Conservation (phyloP, 2,888 invertebrate genomes). For the Andrena dorsata region DNA sequence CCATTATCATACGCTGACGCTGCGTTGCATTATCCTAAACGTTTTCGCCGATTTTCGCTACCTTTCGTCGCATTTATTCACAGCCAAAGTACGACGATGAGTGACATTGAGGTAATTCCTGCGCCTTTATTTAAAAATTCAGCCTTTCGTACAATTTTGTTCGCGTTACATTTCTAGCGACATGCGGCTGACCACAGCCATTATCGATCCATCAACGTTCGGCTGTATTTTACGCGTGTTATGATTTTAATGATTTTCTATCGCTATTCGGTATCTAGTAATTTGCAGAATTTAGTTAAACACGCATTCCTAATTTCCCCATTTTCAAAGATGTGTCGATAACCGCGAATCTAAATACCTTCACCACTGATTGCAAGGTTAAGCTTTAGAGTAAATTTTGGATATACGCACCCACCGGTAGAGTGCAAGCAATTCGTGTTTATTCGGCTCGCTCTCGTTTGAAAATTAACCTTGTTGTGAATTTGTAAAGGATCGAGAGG, state of each 20-base stretch:
- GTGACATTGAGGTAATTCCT: conserved; percentile 79
- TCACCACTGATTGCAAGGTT: conserved; percentile 35
- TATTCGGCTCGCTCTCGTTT: not conserved
- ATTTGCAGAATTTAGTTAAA: not conserved
- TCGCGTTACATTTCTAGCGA: conserved; percentile 23
- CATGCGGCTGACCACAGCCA: conserved; percentile 66
- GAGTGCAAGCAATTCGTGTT: not conserved
- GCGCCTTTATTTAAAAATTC: not conserved
- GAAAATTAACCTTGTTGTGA: not conserved
- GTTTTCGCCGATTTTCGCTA: conserved; percentile 15
- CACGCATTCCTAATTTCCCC: not conserved
- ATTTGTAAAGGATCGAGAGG: not conserved
- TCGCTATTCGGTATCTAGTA: not conserved
- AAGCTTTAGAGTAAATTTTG: conserved; percentile 11
- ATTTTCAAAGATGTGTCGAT: not conserved
- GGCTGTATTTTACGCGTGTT: conserved; percentile 38
- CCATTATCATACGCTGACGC: conserved; percentile 77
- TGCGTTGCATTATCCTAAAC: conserved; percentile 51
- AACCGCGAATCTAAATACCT: conserved; percentile 7
- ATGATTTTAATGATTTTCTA: conserved; percentile 16
- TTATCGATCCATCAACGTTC: conserved; percentile 73
- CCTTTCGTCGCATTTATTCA: conserved; percentile 19
- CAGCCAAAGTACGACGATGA: conserved; percentile 70
- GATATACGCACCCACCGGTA: no score
- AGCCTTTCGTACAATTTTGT: conserved; percentile 18